These are phyloP conservation scores for Macropodus opercularis DNA, from an alignment of 2,797 vertebrate species.

Conservation along the genomic window DNA sequence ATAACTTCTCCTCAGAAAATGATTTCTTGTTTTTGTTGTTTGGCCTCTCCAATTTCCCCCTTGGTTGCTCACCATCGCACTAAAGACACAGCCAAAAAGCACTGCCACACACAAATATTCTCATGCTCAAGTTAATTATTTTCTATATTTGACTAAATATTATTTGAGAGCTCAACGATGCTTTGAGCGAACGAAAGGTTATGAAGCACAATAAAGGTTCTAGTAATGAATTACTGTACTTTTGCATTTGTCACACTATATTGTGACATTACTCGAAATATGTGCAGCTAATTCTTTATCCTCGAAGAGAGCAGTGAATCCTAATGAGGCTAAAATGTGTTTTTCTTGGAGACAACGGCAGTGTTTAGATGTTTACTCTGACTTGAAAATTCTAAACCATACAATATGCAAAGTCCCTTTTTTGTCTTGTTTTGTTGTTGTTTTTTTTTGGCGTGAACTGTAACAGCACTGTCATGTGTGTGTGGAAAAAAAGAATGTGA, in stretches of 20 bases:
- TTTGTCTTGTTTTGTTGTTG: too few species aligned
- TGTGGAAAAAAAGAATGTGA: slow-evolving; percentile 33
- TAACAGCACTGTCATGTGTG: slow-evolving; percentile 32
- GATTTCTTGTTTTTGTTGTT: slow-evolving; percentile 73
- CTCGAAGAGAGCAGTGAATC: slow-evolving; percentile 13
- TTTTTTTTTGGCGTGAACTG: slow-evolving; percentile 20
- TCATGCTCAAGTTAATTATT: slow-evolving; percentile 65
- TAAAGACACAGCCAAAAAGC: slow-evolving; percentile 52
- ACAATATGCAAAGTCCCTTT: neutral
- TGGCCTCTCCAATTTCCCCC: slow-evolving; percentile 74
- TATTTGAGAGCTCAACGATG: slow-evolving; percentile 49
- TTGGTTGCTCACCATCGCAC: slow-evolving; percentile 67
- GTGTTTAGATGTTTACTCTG: neutral
- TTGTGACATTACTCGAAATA: slow-evolving; percentile 13
- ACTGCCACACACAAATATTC: slow-evolving; percentile 54
- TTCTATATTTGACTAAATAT: slow-evolving; percentile 63
- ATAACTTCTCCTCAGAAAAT: slow-evolving; percentile 61
- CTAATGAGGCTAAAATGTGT: slow-evolving; percentile 19
- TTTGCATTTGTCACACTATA: slow-evolving; percentile 13
- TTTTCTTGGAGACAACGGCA: slow-evolving; percentile 10
- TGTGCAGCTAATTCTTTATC: slow-evolving; percentile 2
- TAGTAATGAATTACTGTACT: slow-evolving; percentile 20
- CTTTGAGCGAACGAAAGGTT: slow-evolving; percentile 45
- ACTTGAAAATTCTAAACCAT: slow-evolving; percentile 13
- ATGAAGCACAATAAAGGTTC: slow-evolving; percentile 28